Percentiles rank a stretch among this genome's conserved stretches.
These are phyloP conservation scores for Mobula hypostoma DNA, from an alignment of 2,113 vertebrate genomes.

Conservation along the genomic window DNA sequence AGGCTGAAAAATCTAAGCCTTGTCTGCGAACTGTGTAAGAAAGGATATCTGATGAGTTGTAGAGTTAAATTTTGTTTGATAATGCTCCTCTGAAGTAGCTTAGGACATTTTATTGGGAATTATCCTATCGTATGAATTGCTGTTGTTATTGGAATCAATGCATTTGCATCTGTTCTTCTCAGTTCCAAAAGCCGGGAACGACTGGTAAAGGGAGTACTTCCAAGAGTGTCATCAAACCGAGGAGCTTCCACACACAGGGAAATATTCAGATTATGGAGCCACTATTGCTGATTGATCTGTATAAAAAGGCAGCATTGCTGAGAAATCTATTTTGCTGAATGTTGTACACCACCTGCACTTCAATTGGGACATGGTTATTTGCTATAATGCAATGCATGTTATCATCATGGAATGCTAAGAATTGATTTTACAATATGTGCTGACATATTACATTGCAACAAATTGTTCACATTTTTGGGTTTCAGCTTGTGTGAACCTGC, in stretches of 20 bases:
- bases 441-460: background rate
- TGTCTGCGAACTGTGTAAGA: background rate
- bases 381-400: background rate
- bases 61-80: background rate
- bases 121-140: background rate
- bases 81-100: background rate
- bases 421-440: background rate
- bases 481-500: background rate
- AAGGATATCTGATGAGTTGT: background rate
- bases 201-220: too few species aligned
- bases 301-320: background rate
- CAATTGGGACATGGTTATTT: background rate
- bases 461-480: constrained; percentile 29
- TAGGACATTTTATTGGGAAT: background rate
- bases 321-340: background rate
- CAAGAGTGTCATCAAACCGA: background rate
- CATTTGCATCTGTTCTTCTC: background rate
- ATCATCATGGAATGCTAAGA: background rate
- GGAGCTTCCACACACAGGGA: background rate
- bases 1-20: background rate
- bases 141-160: background rate
- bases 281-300: background rate
- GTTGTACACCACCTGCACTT: background rate
- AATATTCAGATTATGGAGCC: background rate
- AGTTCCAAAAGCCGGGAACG: background rate